Base-by-base conservation (phyloP, 2,797 vertebrate species). In the Siniperca scherzeri region DNA sequence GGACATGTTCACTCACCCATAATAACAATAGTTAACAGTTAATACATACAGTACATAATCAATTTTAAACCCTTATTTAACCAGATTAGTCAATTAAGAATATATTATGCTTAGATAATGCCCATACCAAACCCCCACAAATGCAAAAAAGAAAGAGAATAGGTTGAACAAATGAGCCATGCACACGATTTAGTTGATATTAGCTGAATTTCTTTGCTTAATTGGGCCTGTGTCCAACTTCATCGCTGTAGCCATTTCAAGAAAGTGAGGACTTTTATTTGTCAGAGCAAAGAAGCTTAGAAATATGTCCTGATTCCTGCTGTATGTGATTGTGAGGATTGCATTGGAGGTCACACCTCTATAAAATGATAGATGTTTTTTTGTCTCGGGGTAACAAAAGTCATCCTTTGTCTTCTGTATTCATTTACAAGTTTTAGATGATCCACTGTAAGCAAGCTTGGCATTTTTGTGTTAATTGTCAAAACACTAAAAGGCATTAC, bases 1-100 rank as follows among this genome's bases (percentile, higher is more conserved):
- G 65, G 85, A 87, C 82, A 1, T 82, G 87, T 91, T 77, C 75
- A 19, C 84, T 90, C 87, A 86, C 74, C 88, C 85, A 2, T 68
- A 36, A 76, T 36, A 65, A 46, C 42, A 84, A 55, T 9, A 46
- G 70, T 50, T 80, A 83, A 81, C 80, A 57, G 72, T 84, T 61
- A 59, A 70, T n/a, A 77, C 60, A 50, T 78, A 75, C 55, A 68
- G 50, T 52, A 48, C 57, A 69, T 78, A 62, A 87, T 88, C 73
- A 87, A 60, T 73, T 85, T 87, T 69, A 78, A 87, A 81, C 60
- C 74, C 40, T 81, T 70, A 70, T 86, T 84, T 71, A 81, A 81
- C 69, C 66, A 80, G 71, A 89, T 86, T 67, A 90, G 75, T 81
- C 70, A 56, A 78, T 88, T 87, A 83, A 81, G 69, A 81, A 68